Evolutionary conservation across 2,797 vertebrate genomes (phyloP).

Genomic region (Notolabrus celidotus): DNA sequence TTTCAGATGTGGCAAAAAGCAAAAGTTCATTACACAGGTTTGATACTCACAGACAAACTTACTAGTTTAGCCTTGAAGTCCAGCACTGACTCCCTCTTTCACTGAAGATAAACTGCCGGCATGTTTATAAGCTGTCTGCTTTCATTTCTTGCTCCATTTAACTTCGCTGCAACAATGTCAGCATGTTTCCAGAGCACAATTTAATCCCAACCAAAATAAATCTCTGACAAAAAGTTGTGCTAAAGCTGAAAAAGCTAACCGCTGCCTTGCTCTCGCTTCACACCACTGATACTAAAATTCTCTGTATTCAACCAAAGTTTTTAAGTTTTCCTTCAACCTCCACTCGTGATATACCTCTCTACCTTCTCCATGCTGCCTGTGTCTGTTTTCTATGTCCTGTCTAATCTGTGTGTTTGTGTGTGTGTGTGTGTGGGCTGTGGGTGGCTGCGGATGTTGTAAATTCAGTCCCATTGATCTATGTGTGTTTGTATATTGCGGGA

Average conservation of each 20-base stretch:
- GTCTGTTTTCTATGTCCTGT: background rate
- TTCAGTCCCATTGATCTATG: constrained; percentile 19
- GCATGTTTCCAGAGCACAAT: background rate
- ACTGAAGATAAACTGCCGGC: background rate
- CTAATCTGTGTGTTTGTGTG: background rate
- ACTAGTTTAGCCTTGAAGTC: background rate
- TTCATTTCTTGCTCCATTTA: background rate
- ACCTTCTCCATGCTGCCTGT: background rate
- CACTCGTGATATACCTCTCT: background rate
- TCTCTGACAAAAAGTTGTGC: too few species aligned
- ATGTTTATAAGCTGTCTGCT: background rate
- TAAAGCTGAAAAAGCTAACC: too few species aligned
- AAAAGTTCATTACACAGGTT: too few species aligned
- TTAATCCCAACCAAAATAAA: background rate
- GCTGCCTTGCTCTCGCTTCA: background rate
- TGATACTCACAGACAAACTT: background rate
- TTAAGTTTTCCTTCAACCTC: background rate
- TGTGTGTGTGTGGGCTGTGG: background rate
- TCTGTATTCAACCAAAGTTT: too few species aligned
- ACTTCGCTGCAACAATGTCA: background rate
- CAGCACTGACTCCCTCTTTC: background rate
- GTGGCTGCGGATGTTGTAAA: constrained; percentile 7
- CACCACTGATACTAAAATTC: too few species aligned
- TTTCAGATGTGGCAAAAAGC: too few species aligned
- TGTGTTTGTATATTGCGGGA: constrained; percentile 41